Conservation (phyloP, 2,797 vertebrate species). For the Arrhamphus sclerolepis region DNA sequence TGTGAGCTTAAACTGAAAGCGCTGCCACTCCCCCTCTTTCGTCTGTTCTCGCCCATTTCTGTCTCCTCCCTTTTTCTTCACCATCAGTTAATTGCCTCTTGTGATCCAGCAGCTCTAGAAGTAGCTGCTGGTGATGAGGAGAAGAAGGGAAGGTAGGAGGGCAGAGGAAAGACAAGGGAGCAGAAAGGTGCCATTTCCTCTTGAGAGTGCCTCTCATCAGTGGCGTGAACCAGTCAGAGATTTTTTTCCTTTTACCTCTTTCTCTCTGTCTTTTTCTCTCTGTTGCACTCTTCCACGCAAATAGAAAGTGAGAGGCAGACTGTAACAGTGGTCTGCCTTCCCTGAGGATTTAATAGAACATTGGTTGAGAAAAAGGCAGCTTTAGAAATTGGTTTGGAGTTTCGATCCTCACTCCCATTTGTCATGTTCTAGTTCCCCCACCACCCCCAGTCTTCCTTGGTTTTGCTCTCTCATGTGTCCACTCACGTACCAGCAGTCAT, state of each 20-base stretch:
- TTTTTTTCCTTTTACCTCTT: slow-evolving; percentile 6
- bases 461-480: slow-evolving; percentile 14
- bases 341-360: slow-evolving; percentile 52
- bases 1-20: slow-evolving; percentile 30
- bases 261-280: slow-evolving; percentile 24
- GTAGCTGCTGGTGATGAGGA: slow-evolving; percentile 42
- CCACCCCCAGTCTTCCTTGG: slow-evolving; percentile 7
- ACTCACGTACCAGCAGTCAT: slow-evolving; percentile 27
- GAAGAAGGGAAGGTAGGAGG: slow-evolving; percentile 37
- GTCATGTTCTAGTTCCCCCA: slow-evolving; percentile 61
- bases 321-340: slow-evolving; percentile 44
- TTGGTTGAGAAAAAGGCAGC: slow-evolving; percentile 62
- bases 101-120: slow-evolving; percentile 33
- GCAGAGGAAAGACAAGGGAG: slow-evolving; percentile 48
- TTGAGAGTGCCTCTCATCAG: slow-evolving; percentile 61
- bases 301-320: slow-evolving; percentile 58
- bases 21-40: slow-evolving; percentile 13
- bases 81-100: slow-evolving; percentile 54
- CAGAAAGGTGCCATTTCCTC: slow-evolving; percentile 70
- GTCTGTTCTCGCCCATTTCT: slow-evolving; percentile 31
- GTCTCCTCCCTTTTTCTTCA: slow-evolving; percentile 38
- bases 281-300: slow-evolving; percentile 19
- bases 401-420: slow-evolving; percentile 64
- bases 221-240: slow-evolving; percentile 20
- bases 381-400: slow-evolving; percentile 68